Conservation (phyloP, 2,113 vertebrate genomes). For the Atlantisia rogersi region DNA sequence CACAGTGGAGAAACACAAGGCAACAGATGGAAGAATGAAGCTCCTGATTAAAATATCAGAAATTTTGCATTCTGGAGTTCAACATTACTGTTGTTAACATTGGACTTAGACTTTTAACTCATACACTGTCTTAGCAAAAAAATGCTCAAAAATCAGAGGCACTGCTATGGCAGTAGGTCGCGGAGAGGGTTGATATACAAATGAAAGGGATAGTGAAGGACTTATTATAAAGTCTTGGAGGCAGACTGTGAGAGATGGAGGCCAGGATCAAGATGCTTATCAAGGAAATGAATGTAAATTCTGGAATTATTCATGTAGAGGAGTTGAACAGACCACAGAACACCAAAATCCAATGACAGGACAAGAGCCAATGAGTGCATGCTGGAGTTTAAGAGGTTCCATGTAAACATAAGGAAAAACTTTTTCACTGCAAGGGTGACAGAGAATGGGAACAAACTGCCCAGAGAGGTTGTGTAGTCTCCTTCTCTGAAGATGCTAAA, state of each 20-base stretch:
- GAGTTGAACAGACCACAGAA: not conserved
- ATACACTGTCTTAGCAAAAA: not conserved
- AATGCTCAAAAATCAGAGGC: not conserved
- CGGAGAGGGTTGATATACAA: not conserved
- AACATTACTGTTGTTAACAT: not conserved
- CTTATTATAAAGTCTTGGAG: not conserved
- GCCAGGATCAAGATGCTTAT: not conserved
- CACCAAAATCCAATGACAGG: not conserved
- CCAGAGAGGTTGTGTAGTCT: too few species aligned
- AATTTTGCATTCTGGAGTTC: not conserved
- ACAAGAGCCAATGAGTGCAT: too few species aligned
- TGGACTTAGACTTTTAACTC: not conserved
- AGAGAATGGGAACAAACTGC: too few species aligned
- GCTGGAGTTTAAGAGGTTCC: too few species aligned
- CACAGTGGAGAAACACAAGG: rapidly evolving
- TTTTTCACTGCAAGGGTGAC: too few species aligned
- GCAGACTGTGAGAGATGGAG: not conserved
- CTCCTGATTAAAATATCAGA: not conserved
- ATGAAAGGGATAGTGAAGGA: not conserved
- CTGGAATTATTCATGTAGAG: not conserved
- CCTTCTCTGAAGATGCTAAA: too few species aligned
- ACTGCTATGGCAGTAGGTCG: not conserved
- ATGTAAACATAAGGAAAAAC: too few species aligned
- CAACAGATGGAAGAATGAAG: not conserved
- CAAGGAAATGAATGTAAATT: not conserved